Percentiles rank a stretch among this genome's conserved stretches.
These are phyloP conservation scores for Anabacerthia variegaticeps DNA, from an alignment of 2,797 vertebrate genomes.

Conservation along the genomic window DNA sequence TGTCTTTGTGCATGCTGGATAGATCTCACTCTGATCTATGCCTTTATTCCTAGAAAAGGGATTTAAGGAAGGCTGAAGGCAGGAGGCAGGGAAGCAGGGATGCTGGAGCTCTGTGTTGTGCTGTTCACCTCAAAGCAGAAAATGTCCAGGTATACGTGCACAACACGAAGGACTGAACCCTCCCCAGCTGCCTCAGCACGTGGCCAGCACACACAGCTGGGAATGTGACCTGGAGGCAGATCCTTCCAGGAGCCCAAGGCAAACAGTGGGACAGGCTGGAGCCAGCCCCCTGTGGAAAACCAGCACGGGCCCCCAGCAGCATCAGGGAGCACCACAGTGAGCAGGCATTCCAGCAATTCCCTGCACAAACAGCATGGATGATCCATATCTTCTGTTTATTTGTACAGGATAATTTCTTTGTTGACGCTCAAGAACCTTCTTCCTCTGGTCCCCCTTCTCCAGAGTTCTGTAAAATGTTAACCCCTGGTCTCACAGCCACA, in stretches of 20 bases:
- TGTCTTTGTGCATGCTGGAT: not conserved
- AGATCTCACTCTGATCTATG: not conserved
- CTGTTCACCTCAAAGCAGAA: not conserved
- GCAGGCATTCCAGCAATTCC: conserved; percentile 37
- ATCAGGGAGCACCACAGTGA: fast-evolving
- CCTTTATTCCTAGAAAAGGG: not conserved
- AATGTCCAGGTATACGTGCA: fast-evolving
- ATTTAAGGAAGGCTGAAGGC: not conserved
- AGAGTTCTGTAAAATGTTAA: not conserved
- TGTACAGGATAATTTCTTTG: conserved; percentile 32
- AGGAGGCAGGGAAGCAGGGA: not conserved
- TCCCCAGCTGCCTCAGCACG: fast-evolving
- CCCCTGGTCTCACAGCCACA: not conserved
- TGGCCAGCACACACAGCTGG: not conserved
- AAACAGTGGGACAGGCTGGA: not conserved
- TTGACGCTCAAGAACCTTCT: conserved; percentile 28
- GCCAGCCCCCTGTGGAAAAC: not conserved
- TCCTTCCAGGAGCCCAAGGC: fast-evolving
- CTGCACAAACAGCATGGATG: not conserved
- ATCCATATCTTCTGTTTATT: conserved; percentile 45
- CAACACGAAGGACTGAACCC: fast-evolving
- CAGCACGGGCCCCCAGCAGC: not conserved
- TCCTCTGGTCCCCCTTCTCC: not conserved
- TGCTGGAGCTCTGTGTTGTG: not conserved
- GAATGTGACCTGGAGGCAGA: not conserved